Percentiles rank a stretch among this genome's conserved stretches.
phyloP scores from a whole-genome alignment of 1,140 invertebrate genomes.

The Drosophila lowei region DNA sequence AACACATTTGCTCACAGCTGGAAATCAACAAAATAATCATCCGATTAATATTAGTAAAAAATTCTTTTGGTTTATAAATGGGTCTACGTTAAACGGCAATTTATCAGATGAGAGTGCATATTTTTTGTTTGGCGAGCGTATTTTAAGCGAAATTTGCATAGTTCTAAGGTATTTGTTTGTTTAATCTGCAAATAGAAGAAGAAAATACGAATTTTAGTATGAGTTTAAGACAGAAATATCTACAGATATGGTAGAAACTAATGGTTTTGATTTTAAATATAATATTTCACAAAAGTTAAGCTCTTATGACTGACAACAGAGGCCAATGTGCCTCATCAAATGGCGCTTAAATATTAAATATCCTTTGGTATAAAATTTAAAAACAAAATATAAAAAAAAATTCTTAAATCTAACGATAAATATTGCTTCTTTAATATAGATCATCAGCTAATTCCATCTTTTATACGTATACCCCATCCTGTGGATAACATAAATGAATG shows the following conservation, averaged over 20 bases:
- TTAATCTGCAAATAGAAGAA: constrained; percentile 56
- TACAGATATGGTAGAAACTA: not conserved
- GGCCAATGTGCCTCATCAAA: too few relatives aligned
- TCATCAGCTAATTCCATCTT: not conserved
- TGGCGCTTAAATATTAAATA: not conserved
- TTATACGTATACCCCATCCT: too few relatives aligned
- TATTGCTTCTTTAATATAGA: too few relatives aligned
- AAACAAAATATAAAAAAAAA: too few relatives aligned
- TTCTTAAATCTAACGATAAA: too few relatives aligned
- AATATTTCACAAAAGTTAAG: not conserved
- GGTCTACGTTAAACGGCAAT: constrained; percentile 48
- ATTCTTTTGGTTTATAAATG: constrained; percentile 1
- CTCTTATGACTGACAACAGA: too few relatives aligned
- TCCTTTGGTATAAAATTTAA: not conserved
- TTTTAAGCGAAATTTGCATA: constrained; percentile 34
- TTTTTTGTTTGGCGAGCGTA: constrained; percentile 24
- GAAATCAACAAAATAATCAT: constrained; percentile 23
- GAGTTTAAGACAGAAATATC: not conserved
- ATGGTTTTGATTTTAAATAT: too few relatives aligned
- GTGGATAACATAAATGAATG: too few relatives aligned
- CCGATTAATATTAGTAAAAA: constrained; percentile 1
- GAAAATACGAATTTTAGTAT: constrained; percentile 4
- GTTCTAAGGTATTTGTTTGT: not conserved
- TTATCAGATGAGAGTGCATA: not conserved
- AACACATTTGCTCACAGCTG: constrained; percentile 73